phyloP scores from a whole-genome alignment of 2,888 invertebrate genomes.

The Pyrrhia umbra region DNA sequence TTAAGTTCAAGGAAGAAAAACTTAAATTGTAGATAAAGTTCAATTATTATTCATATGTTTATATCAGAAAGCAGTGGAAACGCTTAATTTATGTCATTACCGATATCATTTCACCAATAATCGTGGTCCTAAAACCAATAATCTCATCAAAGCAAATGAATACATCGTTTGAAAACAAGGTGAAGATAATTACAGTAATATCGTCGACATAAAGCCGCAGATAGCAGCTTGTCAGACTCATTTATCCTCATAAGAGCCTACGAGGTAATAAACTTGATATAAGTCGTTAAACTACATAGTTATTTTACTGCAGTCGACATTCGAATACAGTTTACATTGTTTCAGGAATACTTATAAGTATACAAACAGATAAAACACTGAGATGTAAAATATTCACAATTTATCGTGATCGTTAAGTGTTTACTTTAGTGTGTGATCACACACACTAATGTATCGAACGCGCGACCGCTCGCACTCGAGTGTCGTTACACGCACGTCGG shows the following conservation, averaged over 20 bases:
- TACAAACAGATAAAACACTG: background rate
- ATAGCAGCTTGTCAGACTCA: no score
- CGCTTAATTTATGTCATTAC: conserved; percentile 30
- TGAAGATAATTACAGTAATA: conserved; percentile 1
- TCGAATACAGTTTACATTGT: conserved; percentile 5
- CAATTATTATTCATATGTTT: no score
- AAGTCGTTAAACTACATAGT: background rate
- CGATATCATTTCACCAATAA: conserved; percentile 19
- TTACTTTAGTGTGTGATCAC: background rate
- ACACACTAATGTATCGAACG: background rate
- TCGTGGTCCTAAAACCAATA: no score
- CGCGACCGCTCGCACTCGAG: background rate
- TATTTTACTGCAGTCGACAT: conserved; percentile 2
- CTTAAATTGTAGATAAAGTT: no score
- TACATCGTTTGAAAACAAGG: conserved; percentile 1
- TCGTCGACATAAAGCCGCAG: background rate
- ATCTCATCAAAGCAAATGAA: background rate
- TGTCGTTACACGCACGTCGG: background rate
- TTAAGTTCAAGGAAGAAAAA: no score
- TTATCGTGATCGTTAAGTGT: background rate
- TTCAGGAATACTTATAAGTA: background rate
- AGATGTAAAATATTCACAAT: background rate
- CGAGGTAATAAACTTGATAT: background rate
- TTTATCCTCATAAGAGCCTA: background rate
- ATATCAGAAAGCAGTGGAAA: no score